A percentile compares a stretch with the other conserved stretches of the same genome.
Conservation (phyloP, 2,888 invertebrate genomes). For the Tenthredo notha region DNA sequence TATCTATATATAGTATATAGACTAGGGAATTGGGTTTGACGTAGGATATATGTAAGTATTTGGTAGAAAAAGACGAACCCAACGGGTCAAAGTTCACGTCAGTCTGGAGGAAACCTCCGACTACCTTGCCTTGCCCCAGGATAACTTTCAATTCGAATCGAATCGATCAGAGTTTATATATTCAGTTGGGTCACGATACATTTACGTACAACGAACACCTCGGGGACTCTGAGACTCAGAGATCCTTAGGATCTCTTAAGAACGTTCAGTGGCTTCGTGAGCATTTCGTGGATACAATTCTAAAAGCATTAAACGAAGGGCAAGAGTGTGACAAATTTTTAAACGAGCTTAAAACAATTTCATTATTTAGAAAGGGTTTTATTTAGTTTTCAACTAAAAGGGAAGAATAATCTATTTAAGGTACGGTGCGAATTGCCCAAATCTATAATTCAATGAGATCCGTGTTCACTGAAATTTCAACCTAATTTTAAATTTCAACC, state of each 20-base stretch:
- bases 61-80: not conserved
- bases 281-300: not conserved
- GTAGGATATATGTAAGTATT: slow-evolving; percentile 8
- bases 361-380: not conserved
- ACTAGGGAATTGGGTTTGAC: slow-evolving; percentile 4
- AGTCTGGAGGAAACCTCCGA: not conserved
- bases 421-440: not conserved
- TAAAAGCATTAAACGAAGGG: not conserved
- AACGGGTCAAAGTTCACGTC: slow-evolving; percentile 31
- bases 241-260: not conserved
- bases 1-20: not conserved
- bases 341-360: not conserved
- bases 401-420: not conserved
- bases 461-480: not conserved
- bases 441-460: not conserved
- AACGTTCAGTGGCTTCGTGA: slow-evolving; percentile 32
- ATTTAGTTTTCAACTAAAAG: not conserved
- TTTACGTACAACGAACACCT: slow-evolving; percentile 41
- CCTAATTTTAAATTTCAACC: not conserved
- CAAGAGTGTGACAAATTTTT: not conserved
- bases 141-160: slow-evolving; percentile 48
- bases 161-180: slow-evolving; percentile 48
- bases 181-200: slow-evolving; percentile 43
- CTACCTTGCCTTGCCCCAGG: not conserved
- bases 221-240: slow-evolving; percentile 29